A percentile compares a stretch with the other conserved stretches of the same genome.
phyloP scores from a whole-genome alignment of 2,113 vertebrate genomes.

The Labeo catla region DNA sequence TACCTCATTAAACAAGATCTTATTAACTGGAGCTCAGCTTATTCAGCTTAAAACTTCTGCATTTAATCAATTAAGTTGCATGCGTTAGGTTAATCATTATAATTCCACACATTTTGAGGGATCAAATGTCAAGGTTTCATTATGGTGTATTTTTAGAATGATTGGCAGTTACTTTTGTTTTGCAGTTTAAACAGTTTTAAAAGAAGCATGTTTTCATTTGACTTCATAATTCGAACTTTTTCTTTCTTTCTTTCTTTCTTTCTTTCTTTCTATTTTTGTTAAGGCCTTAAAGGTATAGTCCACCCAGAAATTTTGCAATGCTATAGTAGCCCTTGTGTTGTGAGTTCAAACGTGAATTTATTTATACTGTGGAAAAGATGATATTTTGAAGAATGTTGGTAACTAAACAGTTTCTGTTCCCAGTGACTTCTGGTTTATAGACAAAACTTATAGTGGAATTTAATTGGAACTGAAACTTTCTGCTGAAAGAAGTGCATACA shows the following conservation, averaged over 20 bases:
- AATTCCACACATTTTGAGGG: conserved; percentile 18
- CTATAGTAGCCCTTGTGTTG: background rate
- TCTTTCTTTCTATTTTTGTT: background rate
- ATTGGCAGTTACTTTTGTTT: conserved; percentile 29
- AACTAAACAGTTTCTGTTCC: background rate
- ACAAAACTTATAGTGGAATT: background rate
- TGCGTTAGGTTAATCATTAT: conserved; percentile 37
- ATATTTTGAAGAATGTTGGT: background rate
- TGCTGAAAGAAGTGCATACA: background rate
- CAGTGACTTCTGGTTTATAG: background rate
- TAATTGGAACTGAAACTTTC: background rate
- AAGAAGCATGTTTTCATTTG: background rate
- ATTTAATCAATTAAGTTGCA: conserved; percentile 49
- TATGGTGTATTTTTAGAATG: conserved; percentile 6
- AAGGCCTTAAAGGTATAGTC: background rate
- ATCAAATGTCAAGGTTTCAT: conserved; percentile 21
- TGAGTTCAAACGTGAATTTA: background rate
- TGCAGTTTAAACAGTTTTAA: conserved; percentile 12
- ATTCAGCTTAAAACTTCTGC: conserved; percentile 46
- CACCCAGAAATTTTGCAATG: background rate
- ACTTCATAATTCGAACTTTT: too few species aligned
- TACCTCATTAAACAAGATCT: conserved; percentile 50
- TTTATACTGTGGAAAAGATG: background rate
- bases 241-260: too few species aligned
- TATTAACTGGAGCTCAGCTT: conserved; percentile 54